Evolutionary conservation across 2,113 vertebrate species (phyloP), one percentile per base, ranked within the genome.

Genomic region (Engraulis encrasicolus): DNA sequence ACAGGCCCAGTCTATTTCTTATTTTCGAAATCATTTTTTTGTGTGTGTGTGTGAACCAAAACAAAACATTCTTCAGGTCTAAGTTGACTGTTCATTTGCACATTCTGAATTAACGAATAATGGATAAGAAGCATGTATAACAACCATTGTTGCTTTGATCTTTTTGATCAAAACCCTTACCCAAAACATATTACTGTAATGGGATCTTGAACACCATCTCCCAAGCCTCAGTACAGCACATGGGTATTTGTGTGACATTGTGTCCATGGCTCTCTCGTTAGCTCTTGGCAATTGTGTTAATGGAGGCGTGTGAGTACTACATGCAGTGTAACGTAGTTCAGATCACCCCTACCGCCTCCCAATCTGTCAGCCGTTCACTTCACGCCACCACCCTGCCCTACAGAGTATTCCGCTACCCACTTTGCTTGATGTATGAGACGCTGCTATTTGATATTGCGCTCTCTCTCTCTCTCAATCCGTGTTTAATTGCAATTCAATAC

Each of bases 331-430:
- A 15, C 27, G 31, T n/a, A n/a, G n/a, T n/a, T n/a, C 66, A 74
- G 66, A 74, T 36, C 66, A 74, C 66, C 66, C 66, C 66, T 31
- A 15, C 66, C 12, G 66, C 66, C 66, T 34, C 31, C 66, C 66
- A 74, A 74, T 74, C 27, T 74, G 66, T 14, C 66, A 15, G 66
- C 31, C 18, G 34, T 79, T 20, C 15, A 40, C 36, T 79, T 36
- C 18, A 9, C 12, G n/a, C 36, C n/a, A n/a, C n/a, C n/a, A n/a
- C n/a, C n/a, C n/a, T n/a, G n/a, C n/a, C n/a, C n/a, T n/a, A n/a
- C n/a, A n/a, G n/a, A n/a, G n/a, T n/a, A n/a, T n/a, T n/a, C n/a
- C 2, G 11, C 31, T 36, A 74, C 23, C 66, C 27, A 36, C 66
- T 34, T 74, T 74, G 58, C n/a, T 66, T 66, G 58, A 66, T 66